Evolutionary conservation across 2,113 vertebrate species (phyloP).

Genomic region (Lamprologus speciosus): DNA sequence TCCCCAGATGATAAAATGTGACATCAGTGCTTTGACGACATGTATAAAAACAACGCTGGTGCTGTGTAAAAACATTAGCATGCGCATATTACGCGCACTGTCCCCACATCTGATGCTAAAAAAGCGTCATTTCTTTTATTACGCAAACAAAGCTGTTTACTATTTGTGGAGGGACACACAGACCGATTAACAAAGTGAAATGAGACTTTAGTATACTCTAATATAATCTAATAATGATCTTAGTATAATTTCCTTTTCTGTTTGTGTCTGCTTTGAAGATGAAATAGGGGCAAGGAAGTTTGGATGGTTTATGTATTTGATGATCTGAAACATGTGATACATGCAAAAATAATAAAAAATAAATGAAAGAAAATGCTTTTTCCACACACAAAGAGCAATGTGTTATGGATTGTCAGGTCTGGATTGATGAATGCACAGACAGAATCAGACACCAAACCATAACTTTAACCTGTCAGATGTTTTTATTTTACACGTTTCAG

Average conservation of each 20-base stretch:
- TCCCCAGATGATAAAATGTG: background rate
- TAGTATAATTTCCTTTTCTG: background rate
- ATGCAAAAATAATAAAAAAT: background rate
- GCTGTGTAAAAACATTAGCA: background rate
- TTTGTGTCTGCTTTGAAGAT: background rate
- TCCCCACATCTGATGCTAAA: background rate
- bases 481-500: background rate
- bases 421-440: background rate
- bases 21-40: background rate
- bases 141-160: background rate
- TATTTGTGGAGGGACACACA: background rate
- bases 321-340: background rate
- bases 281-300: background rate
- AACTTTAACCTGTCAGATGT: background rate
- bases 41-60: background rate
- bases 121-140: background rate
- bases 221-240: background rate
- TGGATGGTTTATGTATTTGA: background rate
- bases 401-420: background rate
- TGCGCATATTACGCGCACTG: background rate
- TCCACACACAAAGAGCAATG: background rate
- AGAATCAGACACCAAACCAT: background rate
- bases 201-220: background rate
- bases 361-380: background rate
- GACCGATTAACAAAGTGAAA: background rate